Evolutionary conservation across 2,888 invertebrate species (phyloP).

Genomic region (Archips xylosteana): DNA sequence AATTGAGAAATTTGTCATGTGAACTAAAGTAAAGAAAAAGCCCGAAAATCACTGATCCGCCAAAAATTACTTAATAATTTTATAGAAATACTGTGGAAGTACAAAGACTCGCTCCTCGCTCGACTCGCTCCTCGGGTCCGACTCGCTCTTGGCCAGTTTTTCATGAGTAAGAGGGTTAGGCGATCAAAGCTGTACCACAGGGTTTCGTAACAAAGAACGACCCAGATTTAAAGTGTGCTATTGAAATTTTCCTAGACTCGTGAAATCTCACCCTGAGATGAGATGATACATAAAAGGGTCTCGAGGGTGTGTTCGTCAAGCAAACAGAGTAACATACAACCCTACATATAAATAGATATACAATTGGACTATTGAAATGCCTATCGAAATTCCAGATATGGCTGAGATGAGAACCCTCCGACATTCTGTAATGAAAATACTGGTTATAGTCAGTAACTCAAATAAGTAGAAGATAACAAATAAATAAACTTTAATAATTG

Average conservation of each 20-base stretch:
- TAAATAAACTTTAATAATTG: too few species aligned
- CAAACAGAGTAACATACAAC: not conserved
- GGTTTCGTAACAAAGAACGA: slow-evolving; percentile 32
- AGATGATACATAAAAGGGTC: slow-evolving; percentile 17
- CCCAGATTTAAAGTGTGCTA: slow-evolving; percentile 37
- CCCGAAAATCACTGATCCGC: too few species aligned
- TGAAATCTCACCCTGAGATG: slow-evolving; percentile 9
- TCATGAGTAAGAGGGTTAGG: not conserved
- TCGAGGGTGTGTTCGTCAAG: slow-evolving; percentile 5
- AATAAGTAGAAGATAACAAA: too few species aligned
- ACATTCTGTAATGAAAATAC: not conserved
- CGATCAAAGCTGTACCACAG: slow-evolving; percentile 32
- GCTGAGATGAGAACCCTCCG: slow-evolving; percentile 4
- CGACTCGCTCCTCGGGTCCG: too few species aligned
- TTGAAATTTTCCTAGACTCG: slow-evolving; percentile 35
- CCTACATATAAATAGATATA: slow-evolving; percentile 8
- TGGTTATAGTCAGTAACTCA: not conserved
- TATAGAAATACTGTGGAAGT: too few species aligned
- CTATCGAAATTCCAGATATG: slow-evolving; percentile 12
- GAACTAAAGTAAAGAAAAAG: too few species aligned
- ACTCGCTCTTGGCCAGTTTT: too few species aligned
- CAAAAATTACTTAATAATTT: too few species aligned
- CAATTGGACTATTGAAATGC: slow-evolving; percentile 4
- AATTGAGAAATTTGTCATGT: too few species aligned
- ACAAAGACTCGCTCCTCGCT: too few species aligned